Evolutionary conservation across 1,140 invertebrate species (phyloP).

Genomic region (Drosophila pallidifrons): DNA sequence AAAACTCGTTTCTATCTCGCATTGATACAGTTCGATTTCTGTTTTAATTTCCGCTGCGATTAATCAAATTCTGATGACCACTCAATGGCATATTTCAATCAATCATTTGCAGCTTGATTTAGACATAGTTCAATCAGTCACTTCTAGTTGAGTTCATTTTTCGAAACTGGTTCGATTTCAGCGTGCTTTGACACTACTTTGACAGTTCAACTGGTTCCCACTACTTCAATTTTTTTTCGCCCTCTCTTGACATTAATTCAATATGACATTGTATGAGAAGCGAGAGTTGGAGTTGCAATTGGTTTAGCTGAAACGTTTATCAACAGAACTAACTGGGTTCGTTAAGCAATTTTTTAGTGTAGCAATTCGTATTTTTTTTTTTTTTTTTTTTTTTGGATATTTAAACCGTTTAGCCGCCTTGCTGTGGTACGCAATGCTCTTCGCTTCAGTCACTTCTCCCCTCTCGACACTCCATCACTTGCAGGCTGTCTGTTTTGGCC

Average conservation of each 20-base stretch:
- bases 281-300: slow-evolving; percentile 1
- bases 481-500: slow-evolving; percentile 10
- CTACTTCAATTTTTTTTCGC: background rate
- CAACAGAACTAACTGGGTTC: slow-evolving; percentile 14
- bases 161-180: background rate
- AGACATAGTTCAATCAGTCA: background rate
- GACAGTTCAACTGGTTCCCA: background rate
- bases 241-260: background rate
- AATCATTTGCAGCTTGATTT: background rate
- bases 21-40: background rate
- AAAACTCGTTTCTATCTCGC: no score
- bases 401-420: slow-evolving; percentile 32
- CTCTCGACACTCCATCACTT: background rate
- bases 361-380: background rate
- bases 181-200: background rate
- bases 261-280: background rate
- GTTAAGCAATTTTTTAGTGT: slow-evolving; percentile 17
- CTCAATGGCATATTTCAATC: background rate
- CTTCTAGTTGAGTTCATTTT: background rate
- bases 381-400: slow-evolving; percentile 11
- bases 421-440: slow-evolving; percentile 6
- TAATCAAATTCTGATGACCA: background rate
- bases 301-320: slow-evolving; percentile 17
- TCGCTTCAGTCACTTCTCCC: background rate
- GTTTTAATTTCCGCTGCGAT: background rate